Percentiles rank a stretch among this genome's conserved stretches.
Conservation (phyloP, 2,888 invertebrate species). For the Cephalotes varians region DNA sequence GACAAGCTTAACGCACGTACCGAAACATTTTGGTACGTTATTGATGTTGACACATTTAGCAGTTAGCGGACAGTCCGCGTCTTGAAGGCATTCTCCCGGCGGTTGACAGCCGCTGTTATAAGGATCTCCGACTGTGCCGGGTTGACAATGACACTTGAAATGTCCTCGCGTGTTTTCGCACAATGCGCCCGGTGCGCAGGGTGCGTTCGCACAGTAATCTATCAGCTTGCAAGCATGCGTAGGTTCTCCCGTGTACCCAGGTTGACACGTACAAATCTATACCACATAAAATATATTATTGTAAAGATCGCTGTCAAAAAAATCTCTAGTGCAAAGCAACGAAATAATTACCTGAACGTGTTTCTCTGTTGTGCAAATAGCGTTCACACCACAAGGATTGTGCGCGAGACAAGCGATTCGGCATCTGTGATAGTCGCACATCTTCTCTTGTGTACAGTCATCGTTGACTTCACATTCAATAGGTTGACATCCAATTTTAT, state of each 20-base stretch:
- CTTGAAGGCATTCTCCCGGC: slow-evolving; percentile 93
- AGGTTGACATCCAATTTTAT: slow-evolving; percentile 92
- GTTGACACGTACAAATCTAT: slow-evolving; percentile 92
- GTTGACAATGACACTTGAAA: slow-evolving; percentile 93
- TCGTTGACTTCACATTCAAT: slow-evolving; percentile 91
- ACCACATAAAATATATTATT: slow-evolving; percentile 3
- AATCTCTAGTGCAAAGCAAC: background rate
- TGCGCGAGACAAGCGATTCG: slow-evolving; percentile 94
- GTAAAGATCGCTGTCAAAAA: background rate
- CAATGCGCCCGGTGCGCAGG: slow-evolving; percentile 93
- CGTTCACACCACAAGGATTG: slow-evolving; percentile 95
- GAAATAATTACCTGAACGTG: slow-evolving; percentile 88
- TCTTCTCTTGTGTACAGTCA: slow-evolving; percentile 93
- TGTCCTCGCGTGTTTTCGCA: slow-evolving; percentile 94
- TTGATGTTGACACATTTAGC: slow-evolving; percentile 92
- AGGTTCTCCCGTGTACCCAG: slow-evolving; percentile 94
- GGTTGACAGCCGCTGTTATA: slow-evolving; percentile 93
- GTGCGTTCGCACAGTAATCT: slow-evolving; percentile 92
- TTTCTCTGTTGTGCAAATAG: slow-evolving; percentile 94
- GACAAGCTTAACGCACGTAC: slow-evolving; percentile 79
- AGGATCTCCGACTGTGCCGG: slow-evolving; percentile 94
- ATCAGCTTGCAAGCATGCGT: slow-evolving; percentile 90
- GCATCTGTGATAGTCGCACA: slow-evolving; percentile 93
- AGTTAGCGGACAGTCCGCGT: slow-evolving; percentile 93
- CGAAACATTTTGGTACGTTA: slow-evolving; percentile 92